Percentiles rank a stretch among this genome's conserved stretches.
Conservation (phyloP, 2,888 invertebrate species). For the Trachelus stipa region DNA sequence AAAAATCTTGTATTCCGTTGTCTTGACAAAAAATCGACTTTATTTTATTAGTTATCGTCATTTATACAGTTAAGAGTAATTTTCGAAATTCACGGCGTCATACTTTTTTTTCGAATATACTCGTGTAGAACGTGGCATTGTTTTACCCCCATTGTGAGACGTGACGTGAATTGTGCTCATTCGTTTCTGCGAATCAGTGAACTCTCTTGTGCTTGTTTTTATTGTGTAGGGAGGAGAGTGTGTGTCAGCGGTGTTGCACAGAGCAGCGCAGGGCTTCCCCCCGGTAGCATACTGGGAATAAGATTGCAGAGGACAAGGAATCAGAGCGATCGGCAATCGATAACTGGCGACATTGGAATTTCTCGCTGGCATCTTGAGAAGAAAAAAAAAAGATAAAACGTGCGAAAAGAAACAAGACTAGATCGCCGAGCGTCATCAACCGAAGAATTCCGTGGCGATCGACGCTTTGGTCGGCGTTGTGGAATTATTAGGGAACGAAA, state of each 20-base stretch:
- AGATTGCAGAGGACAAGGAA: not conserved
- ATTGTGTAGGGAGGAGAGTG: not conserved
- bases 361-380: not conserved
- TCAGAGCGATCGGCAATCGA: constrained; percentile 3
- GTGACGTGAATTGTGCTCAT: not conserved
- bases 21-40: not conserved
- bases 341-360: not conserved
- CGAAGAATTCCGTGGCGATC: constrained; percentile 1
- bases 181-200: not conserved
- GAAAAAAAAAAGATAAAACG: not conserved
- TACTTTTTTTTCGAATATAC: not conserved
- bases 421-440: not conserved
- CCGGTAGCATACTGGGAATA: not conserved
- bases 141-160: not conserved
- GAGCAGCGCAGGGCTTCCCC: not conserved
- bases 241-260: not conserved
- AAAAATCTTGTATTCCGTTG: not conserved
- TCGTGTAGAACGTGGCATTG: not conserved
- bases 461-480: not conserved
- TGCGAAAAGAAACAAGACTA: not conserved
- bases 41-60: not conserved
- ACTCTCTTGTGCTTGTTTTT: not conserved
- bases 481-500: constrained; percentile 1
- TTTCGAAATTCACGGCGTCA: not conserved
- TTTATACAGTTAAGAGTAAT: not conserved